Conservation (phyloP, 1,140 invertebrate genomes). For the Eueides isabella region DNA sequence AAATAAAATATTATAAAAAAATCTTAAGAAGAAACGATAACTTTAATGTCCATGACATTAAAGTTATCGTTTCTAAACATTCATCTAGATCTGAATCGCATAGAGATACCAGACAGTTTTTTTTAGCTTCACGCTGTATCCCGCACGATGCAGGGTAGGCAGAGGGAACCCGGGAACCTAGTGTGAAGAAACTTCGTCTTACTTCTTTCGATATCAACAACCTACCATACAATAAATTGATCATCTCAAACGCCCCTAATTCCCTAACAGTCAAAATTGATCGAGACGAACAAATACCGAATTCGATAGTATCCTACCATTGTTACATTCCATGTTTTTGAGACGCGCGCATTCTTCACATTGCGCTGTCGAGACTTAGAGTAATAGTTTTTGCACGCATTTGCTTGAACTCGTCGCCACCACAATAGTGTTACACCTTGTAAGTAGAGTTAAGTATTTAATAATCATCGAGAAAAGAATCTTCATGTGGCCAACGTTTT, state of each 20-base stretch:
- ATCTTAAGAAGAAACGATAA: too few relatives aligned
- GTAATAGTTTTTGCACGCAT: conserved; percentile 55
- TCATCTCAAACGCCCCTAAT: conserved; percentile 29
- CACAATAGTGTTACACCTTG: conserved; percentile 48
- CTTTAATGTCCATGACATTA: too few relatives aligned
- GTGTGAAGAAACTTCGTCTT: too few relatives aligned
- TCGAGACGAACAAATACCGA: conserved; percentile 56
- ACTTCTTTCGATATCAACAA: too few relatives aligned
- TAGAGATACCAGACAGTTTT: too few relatives aligned
- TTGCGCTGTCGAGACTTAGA: conserved; percentile 44
- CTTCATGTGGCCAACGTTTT: not conserved
- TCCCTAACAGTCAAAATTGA: conserved; percentile 48
- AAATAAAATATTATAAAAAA: too few relatives aligned
- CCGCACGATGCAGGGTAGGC: too few relatives aligned
- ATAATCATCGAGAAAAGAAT: conserved; percentile 30
- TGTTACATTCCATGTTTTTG: conserved; percentile 75
- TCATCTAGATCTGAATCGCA: too few relatives aligned
- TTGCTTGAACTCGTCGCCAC: conserved; percentile 43
- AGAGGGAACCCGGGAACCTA: too few relatives aligned
- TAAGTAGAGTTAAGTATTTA: conserved; percentile 36
- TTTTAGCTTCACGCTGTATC: too few relatives aligned
- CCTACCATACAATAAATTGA: not conserved
- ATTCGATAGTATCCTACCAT: conserved; percentile 70
- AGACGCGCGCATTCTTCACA: conserved; percentile 54
- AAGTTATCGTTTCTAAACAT: too few relatives aligned